Base-by-base conservation (phyloP, 2,888 invertebrate species). In the Entomobrya proxima region DNA sequence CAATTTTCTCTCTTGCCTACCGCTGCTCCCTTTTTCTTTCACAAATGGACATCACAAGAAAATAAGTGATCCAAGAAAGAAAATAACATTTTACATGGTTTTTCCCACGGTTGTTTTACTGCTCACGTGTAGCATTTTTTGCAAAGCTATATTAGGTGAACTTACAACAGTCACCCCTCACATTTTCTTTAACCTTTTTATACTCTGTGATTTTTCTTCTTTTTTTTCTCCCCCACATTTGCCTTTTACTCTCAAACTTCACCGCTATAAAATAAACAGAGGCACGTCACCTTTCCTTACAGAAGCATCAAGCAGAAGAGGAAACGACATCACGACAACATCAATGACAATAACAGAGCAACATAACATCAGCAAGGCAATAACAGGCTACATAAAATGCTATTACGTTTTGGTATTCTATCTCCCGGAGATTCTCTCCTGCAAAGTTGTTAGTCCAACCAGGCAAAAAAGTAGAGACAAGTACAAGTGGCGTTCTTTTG, bases 401-500 rank as follows among this genome's bases (percentile, higher is more conserved):
- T 69, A 40, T 37, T 37, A 40, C 40, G 27, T 32, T n/a, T n/a
- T n/a, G n/a, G 15, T 6, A 37, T 30, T 64, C 21, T 40, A 18
- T 69, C 18, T 74, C 32, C 18, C 37, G 40, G 44, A 79, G 64
- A 69, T 69, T 80, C n/a, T n/a, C n/a, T n/a, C 44, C 55, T 40
- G 24, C 18, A 50, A 67, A 40, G 74, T 69, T 69, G 69, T 69
- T 69, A 37, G 40, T 40, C 27, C 40, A 69, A 69, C 61, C 61
- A 61, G n/a, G 69, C 37, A 81, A 81, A 81, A 61, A 40, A 78
- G 37, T 9, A 15, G 30, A 79, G 83, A 83, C 82, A 83, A 77
- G 83, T 83, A 76, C 76, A 83, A 83, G 83, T 83, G 83, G 77
- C 58, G 78, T 77, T 77, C 72, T 69, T 84, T 58, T 37, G 24